Evolutionary conservation across 2,888 invertebrate genomes (phyloP).

Genomic region (Drosophila formosana): DNA sequence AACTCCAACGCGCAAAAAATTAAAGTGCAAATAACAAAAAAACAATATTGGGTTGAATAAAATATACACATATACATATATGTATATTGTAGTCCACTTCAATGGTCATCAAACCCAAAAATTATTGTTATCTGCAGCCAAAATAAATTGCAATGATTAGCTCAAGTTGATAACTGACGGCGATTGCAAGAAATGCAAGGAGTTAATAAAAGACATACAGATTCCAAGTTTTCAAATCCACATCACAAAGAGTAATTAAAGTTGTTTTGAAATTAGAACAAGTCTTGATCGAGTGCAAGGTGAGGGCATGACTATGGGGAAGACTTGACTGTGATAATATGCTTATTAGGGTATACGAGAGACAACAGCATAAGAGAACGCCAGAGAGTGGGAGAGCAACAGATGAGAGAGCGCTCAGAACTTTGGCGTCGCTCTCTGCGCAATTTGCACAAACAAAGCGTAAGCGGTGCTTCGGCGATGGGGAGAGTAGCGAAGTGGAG

Average conservation of each 20-base stretch:
- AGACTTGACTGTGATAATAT: background rate
- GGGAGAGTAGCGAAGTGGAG: slow-evolving; percentile 29
- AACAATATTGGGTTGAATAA: background rate
- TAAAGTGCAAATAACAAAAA: background rate
- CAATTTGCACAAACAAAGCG: background rate
- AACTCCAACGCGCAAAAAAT: background rate
- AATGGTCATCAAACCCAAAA: background rate
- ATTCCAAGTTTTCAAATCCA: background rate
- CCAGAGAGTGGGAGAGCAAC: background rate
- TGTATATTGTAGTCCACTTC: background rate
- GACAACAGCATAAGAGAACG: background rate
- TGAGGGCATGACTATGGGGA: background rate
- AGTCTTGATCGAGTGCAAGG: slow-evolving; percentile 1
- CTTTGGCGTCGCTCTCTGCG: background rate
- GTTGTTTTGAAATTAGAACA: background rate
- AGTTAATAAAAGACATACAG: background rate
- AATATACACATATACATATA: no score
- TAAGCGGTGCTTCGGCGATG: background rate
- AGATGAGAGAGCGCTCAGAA: slow-evolving; percentile 6
- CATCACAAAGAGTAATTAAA: background rate
- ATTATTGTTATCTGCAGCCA: slow-evolving; percentile 3
- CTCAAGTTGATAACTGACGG: background rate
- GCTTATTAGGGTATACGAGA: background rate
- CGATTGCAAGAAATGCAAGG: slow-evolving; percentile 1
- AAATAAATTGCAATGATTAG: slow-evolving; percentile 8